Percentiles rank a stretch among this genome's conserved stretches.
These are phyloP conservation scores for Agelaius tricolor DNA, from an alignment of 2,113 vertebrate species.

Conservation along the genomic window DNA sequence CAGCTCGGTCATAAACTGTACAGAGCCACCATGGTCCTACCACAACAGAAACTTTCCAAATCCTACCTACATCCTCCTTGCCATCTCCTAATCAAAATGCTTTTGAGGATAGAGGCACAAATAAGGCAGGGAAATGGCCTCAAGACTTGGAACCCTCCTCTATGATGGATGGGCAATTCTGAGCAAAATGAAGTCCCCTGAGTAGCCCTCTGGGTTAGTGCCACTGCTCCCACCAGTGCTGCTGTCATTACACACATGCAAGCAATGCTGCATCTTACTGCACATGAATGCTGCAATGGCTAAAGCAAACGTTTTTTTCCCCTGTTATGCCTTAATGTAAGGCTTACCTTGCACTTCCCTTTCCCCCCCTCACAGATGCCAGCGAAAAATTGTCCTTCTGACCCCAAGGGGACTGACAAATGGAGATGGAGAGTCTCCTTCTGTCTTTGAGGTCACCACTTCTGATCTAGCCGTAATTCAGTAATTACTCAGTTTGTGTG, in stretches of 20 bases:
- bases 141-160: not conserved
- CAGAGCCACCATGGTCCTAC: not conserved
- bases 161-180: not conserved
- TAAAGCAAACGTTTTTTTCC: not conserved
- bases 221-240: not conserved
- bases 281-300: not conserved
- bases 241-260: not conserved
- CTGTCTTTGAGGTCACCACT: conserved; percentile 47
- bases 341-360: not conserved
- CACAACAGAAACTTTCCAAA: not conserved
- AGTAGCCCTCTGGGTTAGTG: not conserved
- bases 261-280: not conserved
- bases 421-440: conserved; percentile 9
- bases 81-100: not conserved
- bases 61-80: not conserved
- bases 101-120: not conserved
- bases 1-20: not conserved
- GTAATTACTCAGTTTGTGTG: not conserved
- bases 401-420: conserved; percentile 11
- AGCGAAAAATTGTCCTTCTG: not conserved
- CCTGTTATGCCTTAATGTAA: not conserved
- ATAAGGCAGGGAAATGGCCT: not conserved
- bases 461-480: conserved; percentile 34
- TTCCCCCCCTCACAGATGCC: not conserved
- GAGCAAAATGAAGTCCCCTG: not conserved